A percentile compares a stretch with the other conserved stretches of the same genome.
Conservation (phyloP, 2,797 vertebrate species). For the Hydrocynus forskahlii region DNA sequence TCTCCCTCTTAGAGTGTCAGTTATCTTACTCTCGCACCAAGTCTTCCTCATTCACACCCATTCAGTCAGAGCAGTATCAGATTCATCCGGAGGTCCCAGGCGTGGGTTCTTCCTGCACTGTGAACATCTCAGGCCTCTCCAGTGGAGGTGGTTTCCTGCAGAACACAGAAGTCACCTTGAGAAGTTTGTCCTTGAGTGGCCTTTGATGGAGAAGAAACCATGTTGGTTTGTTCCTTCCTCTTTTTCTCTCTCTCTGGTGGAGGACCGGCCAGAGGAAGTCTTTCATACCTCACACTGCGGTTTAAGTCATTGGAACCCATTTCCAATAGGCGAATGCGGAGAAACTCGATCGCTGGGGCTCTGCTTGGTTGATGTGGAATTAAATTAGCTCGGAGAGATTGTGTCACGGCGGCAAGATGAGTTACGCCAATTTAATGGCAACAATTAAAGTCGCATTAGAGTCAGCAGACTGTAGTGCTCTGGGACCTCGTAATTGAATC, state of each 20-base stretch:
- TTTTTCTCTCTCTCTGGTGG: constrained; percentile 11
- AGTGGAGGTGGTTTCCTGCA: no score
- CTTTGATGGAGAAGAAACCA: constrained; percentile 17
- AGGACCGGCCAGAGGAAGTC: background rate
- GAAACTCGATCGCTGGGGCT: constrained; percentile 43
- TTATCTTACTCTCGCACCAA: no score
- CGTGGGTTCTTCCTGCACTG: background rate
- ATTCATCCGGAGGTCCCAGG: no score
- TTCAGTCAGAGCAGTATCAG: background rate
- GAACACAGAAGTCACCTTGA: constrained; percentile 41
- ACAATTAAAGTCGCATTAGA: constrained; percentile 66
- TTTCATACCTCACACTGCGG: background rate
- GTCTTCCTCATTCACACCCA: no score
- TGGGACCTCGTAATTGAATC: constrained; percentile 58
- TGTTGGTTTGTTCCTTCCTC: constrained; percentile 10
- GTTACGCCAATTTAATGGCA: constrained; percentile 64
- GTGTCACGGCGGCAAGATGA: constrained; percentile 55
- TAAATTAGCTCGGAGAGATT: constrained; percentile 44
- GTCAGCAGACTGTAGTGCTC: constrained; percentile 40
- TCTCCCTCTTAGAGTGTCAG: no score
- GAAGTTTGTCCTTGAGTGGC: constrained; percentile 48
- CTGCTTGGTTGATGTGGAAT: constrained; percentile 41
- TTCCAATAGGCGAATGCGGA: background rate
- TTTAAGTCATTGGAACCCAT: background rate
- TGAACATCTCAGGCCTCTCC: background rate